Base-by-base conservation (phyloP, 2,888 invertebrate species). In the Cataglyphis cursor region DNA sequence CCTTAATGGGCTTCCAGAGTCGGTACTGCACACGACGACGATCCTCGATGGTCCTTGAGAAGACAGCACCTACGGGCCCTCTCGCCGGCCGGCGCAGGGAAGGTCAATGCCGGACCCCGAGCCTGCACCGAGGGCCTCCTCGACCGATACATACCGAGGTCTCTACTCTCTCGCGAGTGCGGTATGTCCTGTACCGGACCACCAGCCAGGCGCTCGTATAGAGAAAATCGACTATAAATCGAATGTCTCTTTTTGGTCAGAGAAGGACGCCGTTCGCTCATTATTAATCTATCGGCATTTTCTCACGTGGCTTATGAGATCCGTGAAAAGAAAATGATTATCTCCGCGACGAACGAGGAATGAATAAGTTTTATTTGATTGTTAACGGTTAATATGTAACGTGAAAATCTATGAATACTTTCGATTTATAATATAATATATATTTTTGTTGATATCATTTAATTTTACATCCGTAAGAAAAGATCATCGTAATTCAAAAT, bases 1-100 rank as follows among this genome's bases (percentile, higher is more conserved):
- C 61, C 76, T 85, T 90, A 90, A 90, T 90, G 87, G 87, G 86
- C 68, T 85, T 86, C 76, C 84, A 86, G 61, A 35, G 78, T 86
- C 76, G 86, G 86, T 87, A 85, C 78, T 83, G 86, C 83, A 86
- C 85, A 75, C 78, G 81, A 76, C 80, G 59, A 15, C 41, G 28
- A 54, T 66, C 41, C 81, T 48, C 78, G 80, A 86, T 76, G 84
- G 81, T 82, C 87, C 82, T 88, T 81, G 89, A 82, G 74, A 66
- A 74, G 73, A 66, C 68, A 68, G 66, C 44, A 54, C 62, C 62
- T 70, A 51, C 35, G 35, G 66, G 73, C 70, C 65, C 78, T 81
- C 82, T 65, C 61, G 61, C 59, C 24, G 87, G 62, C 59, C 62
- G 57, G 59, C 75, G 18, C 48, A 57, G 74, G 74, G 84, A 85